Conservation (phyloP, 2,113 vertebrate genomes). For the Brienomyrus brachyistius region DNA sequence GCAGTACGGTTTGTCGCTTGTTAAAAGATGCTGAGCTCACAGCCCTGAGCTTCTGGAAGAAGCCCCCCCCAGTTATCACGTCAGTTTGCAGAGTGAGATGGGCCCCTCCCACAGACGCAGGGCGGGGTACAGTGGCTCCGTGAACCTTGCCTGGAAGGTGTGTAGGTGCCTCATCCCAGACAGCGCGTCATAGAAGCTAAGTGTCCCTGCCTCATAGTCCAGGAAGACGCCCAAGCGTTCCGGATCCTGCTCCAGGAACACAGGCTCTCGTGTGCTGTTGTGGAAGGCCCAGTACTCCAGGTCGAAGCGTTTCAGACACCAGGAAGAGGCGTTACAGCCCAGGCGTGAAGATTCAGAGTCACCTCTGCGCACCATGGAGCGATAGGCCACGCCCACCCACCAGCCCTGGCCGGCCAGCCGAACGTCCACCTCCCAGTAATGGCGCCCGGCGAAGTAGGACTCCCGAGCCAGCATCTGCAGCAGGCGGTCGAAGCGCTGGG, state of each 20-base stretch:
- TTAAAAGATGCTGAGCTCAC: neutral
- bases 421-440: constrained; percentile 67
- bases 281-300: constrained; percentile 67
- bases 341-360: constrained; percentile 44
- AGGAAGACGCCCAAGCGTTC: constrained; percentile 54
- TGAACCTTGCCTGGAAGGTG: constrained; percentile 56
- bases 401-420: constrained; percentile 52
- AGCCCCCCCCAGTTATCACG: constrained; percentile 17
- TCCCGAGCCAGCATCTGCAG: constrained; percentile 61
- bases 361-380: constrained; percentile 52
- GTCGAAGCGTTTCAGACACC: constrained; percentile 62
- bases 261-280: constrained; percentile 52
- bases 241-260: constrained; percentile 45
- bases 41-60: neutral
- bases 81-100: constrained; percentile 48
- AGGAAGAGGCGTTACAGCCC: constrained; percentile 62
- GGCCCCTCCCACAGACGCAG: constrained; percentile 62
- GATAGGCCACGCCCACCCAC: constrained; percentile 59
- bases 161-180: constrained; percentile 56
- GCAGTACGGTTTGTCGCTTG: neutral
- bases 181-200: constrained; percentile 56
- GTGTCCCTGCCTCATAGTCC: constrained; percentile 61
- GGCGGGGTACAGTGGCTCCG: constrained; percentile 57
- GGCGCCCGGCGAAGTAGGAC: constrained; percentile 55
- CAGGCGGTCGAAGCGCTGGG: constrained; percentile 51